Evolutionary conservation across 2,113 vertebrate species (phyloP), one percentile per base, ranked within the genome.

Genomic region (Phodopus roborovskii): DNA sequence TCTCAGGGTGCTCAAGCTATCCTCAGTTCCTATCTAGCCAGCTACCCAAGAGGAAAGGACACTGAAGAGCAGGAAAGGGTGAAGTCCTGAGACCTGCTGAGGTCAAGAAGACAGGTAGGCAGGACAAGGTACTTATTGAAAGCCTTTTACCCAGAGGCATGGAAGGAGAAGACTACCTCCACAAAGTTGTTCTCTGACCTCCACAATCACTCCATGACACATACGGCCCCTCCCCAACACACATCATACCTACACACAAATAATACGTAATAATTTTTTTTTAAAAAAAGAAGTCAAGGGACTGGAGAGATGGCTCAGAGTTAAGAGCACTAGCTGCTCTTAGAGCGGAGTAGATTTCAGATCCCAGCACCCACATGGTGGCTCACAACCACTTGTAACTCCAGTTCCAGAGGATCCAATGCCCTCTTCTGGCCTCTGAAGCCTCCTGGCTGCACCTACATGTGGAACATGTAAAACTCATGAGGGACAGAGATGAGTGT

Each of bases 41-140:
- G 50, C 19, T 58, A 56, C 42, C 33, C 20, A 33, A 53, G 28
- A 17, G 36, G 42, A 66, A 90, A 70, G 10, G 58, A 50, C 1
- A 36, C 10, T n/a, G 17, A 71, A 22, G 71, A 19, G 36, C 62
- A 89, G 48, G 64, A 28, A 10, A 75, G 5, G 12, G 56, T 26
- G 95, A 79, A 86, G 78, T 28, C 94, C 58, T 79, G n/a, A 90
- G 91, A 79, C 26, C 50, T 71, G 62, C 62, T 36, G 28, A 36
- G 45, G 83, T 33, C 39, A 48, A 7, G 28, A 20, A 36, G 62
- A 22, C 13, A 5, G 56, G 24, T 83, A 26, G 62, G 81, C 17
- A 42, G 81, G n/a, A 26, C 60, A 17, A 17, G 56, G 60, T 30
- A n/a, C 15, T 28, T 17, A 36, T 3, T 60, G 53, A 33, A 58